Evolutionary conservation across 1,140 invertebrate genomes (phyloP).

Genomic region (Diorhabda elongata): DNA sequence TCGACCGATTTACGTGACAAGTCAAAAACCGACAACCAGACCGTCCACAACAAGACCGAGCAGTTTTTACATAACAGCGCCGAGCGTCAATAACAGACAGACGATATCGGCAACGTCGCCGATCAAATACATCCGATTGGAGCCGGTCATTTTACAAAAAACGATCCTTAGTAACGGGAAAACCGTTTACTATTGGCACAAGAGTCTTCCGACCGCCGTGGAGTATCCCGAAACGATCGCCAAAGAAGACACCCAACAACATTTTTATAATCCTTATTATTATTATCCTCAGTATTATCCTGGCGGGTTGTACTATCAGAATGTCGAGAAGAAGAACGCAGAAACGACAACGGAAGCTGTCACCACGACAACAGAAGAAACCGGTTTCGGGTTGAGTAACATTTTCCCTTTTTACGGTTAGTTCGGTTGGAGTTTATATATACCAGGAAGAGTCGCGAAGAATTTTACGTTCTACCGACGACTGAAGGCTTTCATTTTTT

Average conservation of each 20-base stretch:
- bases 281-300: constrained; percentile 7
- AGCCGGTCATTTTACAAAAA: constrained; percentile 40
- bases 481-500: too few species aligned
- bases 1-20: constrained; percentile 15
- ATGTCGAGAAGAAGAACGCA: not conserved
- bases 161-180: constrained; percentile 37
- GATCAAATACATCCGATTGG: constrained; percentile 36
- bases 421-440: not conserved
- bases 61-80: constrained; percentile 20
- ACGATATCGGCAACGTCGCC: not conserved
- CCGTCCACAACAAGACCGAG: constrained; percentile 22
- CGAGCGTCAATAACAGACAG: not conserved
- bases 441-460: too few species aligned
- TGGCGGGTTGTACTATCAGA: not conserved
- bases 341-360: not conserved
- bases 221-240: not conserved
- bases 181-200: constrained; percentile 39
- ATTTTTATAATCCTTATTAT: constrained; percentile 6
- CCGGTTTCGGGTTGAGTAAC: constrained; percentile 25
- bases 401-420: constrained; percentile 30
- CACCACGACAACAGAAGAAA: constrained; percentile 10
- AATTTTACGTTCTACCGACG: too few species aligned
- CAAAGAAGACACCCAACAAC: constrained; percentile 1
- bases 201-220: constrained; percentile 32
- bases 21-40: constrained; percentile 1